Evolutionary conservation across 2,888 invertebrate genomes (phyloP), one percentile per base, ranked within the genome.

Genomic region (Prenolepis imparis): DNA sequence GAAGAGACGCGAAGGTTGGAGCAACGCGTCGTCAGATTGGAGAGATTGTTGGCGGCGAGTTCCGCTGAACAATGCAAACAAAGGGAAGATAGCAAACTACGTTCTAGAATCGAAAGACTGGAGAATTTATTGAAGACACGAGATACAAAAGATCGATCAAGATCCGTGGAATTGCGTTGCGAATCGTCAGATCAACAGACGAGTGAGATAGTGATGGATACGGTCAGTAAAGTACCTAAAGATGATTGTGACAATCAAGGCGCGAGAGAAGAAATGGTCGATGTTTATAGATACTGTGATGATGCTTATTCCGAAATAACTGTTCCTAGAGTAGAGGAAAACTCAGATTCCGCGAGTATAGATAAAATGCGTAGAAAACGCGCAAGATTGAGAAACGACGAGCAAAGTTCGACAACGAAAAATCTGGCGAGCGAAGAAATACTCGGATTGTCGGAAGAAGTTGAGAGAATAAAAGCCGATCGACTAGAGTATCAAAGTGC

Each of bases 381-480:
- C 8, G 39, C 64, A 36, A 67, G 28, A 15, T 61, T 66, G 68
- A 78, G 70, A 66, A 36, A 57, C 66, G 55, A 72, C 11, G 59
- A 82, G 66, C 55, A 67, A 36, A 28, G 57, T 21, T 12, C 32
- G 24, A 24, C 44, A 1, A 70, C 8, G 41, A 44, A 6, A 57
- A 68, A 21, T 55, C 15, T 39, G 8, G n/a, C 11, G 9, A 66
- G n/a, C 1, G 57, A 83, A 12, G 74, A 88, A 41, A 68, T 74
- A 24, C 41, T 48, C 6, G 77, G 63, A 36, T 52, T 89, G 41
- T 61, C 57, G 24, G 72, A 73, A 78, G 91, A 93, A 77, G 86
- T 92, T 15, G 90, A 92, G 59, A 89, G 89, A 68, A 85, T 92
- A 64, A 91, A 87, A 68, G 77, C 67, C 18, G 89, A 92, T 48